Base-by-base conservation (phyloP, 2,113 vertebrate genomes). In the Asarcornis scutulata region DNA sequence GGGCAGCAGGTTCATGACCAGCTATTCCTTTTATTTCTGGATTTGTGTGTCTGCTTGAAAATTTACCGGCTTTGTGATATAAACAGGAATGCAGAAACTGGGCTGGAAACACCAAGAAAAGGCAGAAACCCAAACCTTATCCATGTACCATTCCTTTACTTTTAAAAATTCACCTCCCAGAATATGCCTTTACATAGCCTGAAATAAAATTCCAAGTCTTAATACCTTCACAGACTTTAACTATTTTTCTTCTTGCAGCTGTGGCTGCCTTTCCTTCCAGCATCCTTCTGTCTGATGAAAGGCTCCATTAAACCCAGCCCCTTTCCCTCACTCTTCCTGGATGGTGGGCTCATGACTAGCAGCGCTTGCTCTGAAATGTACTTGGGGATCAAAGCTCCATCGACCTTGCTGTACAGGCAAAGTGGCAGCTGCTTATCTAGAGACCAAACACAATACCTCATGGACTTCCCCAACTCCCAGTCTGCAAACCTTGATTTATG, bases 1-100 rank as follows among this genome's bases (percentile, higher is more conserved):
- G 69, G 80, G 77, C 2, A 40, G 86, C 60, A 82, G 56, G 86
- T 84, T 90, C 88, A 87, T 23, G 60, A 71, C 21, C 76, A 96
- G 73, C n/a, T 68, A 89, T 82, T 95, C 80, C 26, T 92, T 92
- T 79, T 63, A 86, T 63, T 96, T 92, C 83, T 95, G 80, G 32
- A 73, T 94, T 76, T 84, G 66, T 72, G 20, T 50, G 69, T 23
- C 58, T 66, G 62, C 62, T 69, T 86, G 80, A 73, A 92, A 76
- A 89, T 66, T 48, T 82, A 73, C 48, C 31, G 74, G 73, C 69
- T 84, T 22, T 66, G 48, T 31, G 50, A 16, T 9, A 66, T 3
- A 69, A 94, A 55, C 62, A 78, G 16, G 40, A 88, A 78, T 55
- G 71, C 17, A 68, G 69, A 85, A 93, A 91, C 3, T 25, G 27